Evolutionary conservation across 1,140 invertebrate genomes (phyloP), one percentile per base, ranked within the genome.

Genomic region (Gerris buenoi): DNA sequence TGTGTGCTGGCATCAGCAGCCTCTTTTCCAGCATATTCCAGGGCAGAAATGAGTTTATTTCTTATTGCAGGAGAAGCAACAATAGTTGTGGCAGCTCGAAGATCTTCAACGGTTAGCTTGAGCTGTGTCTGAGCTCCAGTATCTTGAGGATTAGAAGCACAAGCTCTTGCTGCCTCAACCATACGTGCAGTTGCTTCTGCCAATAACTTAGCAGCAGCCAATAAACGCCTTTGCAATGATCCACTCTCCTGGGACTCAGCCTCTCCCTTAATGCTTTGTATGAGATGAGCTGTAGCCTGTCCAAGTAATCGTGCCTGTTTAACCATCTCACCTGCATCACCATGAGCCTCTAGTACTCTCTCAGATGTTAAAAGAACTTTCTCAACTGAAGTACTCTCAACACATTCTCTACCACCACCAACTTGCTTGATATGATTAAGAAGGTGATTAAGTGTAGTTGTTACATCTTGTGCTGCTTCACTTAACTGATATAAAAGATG

Each of bases 101-200:
- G 77, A 72, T 97, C 90, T 75, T 98, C 93, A 0, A 95, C 97
- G 0, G 95, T 95, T 64, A 83, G 82, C 27, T 88, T 83, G 0
- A 99, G 75, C 3, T 86, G 86, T 70, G 91, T 86, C 76, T 98
- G 95, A 73, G 88, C 88, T 59, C 84, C 81, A 0, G 86, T 83
- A 71, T 97, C 93, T 75, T 88, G 84, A 0, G 93, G 94, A 76
- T 86, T 87, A 27, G 85, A 86, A 15, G 93, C 91, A 78, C 93
- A 95, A 3, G 90, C 85, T 68, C 97, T 86, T 0, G 97, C 96
- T 1, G 96, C 95, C 77, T 98, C 95, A 1, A 97, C 94, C 86
- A 98, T 90, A 69, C 88, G 85, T 0, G 93, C 89, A 0, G 97
- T 99, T 5, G 96, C 96, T 79, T 98, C 95, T 1, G 96, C 95